Evolutionary conservation across 2,113 vertebrate genomes (phyloP).

Genomic region (Corythornis vintsioides): DNA sequence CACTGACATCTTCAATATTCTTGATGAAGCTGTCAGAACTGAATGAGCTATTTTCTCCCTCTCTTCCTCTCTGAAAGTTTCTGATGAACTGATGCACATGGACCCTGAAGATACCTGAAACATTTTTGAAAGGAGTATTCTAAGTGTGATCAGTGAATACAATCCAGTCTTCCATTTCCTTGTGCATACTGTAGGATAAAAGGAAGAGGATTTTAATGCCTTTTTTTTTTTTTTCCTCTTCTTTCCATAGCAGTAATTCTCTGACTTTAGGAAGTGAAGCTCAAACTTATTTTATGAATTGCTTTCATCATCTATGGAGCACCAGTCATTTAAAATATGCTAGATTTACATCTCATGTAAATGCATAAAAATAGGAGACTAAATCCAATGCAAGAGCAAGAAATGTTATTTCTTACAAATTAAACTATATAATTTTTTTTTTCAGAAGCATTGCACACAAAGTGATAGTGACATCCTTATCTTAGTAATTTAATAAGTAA

Average conservation of each 20-base stretch:
- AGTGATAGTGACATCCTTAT: background rate
- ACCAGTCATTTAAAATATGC: background rate
- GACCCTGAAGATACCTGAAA: background rate
- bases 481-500: background rate
- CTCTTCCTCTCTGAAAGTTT: background rate
- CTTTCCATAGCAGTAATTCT: background rate
- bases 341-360: constrained; percentile 45
- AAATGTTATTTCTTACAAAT: constrained; percentile 21
- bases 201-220: background rate
- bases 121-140: background rate
- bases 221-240: background rate
- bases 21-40: background rate
- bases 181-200: background rate
- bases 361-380: constrained; percentile 11
- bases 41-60: background rate
- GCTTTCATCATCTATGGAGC: background rate
- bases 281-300: constrained; percentile 19
- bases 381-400: background rate
- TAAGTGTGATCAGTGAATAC: background rate
- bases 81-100: background rate
- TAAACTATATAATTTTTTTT: background rate
- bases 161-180: background rate
- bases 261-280: constrained; percentile 9
- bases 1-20: background rate
- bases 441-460: background rate